These are phyloP conservation scores for Trachelus iudaicus DNA, from an alignment of 2,888 invertebrate genomes.

Conservation along the genomic window DNA sequence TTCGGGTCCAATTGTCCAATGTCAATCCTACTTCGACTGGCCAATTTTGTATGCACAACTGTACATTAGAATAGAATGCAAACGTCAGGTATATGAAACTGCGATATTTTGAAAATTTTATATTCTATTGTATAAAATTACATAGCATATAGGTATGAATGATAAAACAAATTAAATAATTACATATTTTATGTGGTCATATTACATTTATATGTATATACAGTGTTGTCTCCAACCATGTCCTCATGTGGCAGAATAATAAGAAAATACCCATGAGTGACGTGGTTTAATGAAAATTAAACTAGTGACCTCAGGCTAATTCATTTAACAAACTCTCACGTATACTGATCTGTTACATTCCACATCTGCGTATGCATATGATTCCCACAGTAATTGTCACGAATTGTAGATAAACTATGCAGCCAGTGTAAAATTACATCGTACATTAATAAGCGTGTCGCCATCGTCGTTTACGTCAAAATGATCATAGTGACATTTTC, in stretches of 20 bases:
- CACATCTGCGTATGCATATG: neutral
- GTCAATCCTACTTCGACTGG: too few relatives aligned
- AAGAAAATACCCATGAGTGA: conserved; percentile 1
- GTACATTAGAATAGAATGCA: too few relatives aligned
- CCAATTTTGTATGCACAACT: too few relatives aligned
- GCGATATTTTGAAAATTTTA: too few relatives aligned
- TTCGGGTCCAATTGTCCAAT: too few relatives aligned
- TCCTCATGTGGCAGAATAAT: neutral
- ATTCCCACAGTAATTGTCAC: conserved; percentile 50
- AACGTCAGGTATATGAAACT: too few relatives aligned
- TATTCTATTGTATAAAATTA: too few relatives aligned
- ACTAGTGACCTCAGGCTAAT: conserved; percentile 31
- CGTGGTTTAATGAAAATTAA: conserved; percentile 16
- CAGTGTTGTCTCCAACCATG: too few relatives aligned
- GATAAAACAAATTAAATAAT: neutral
- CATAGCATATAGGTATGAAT: neutral
- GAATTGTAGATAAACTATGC: conserved; percentile 47
- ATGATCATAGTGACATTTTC: too few relatives aligned
- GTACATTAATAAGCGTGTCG: too few relatives aligned
- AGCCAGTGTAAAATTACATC: conserved; percentile 18
- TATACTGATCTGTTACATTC: neutral
- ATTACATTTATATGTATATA: too few relatives aligned
- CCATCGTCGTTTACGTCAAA: too few relatives aligned
- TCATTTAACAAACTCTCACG: conserved; percentile 22
- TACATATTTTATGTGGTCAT: neutral